phyloP scores from a whole-genome alignment of 37 sponge, comb jelly and placozoan species.

The Lycopodina hypogea region DNA sequence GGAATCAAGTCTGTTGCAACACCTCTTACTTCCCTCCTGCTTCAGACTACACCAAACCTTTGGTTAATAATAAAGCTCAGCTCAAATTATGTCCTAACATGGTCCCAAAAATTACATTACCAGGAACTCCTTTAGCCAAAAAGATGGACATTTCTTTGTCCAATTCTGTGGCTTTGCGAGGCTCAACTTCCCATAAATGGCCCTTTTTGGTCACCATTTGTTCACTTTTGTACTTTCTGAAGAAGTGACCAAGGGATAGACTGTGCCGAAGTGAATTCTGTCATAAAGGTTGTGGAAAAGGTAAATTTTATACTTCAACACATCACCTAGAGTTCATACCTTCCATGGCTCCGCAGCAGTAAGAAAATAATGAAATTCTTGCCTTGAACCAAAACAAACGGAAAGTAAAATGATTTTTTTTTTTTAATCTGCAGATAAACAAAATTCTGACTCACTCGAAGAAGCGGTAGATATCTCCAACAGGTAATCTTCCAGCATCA shows the following conservation, averaged over 20 bases:
- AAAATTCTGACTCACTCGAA: constrained; percentile 11
- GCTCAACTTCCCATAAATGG: constrained; percentile 20
- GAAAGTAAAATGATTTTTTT: not conserved
- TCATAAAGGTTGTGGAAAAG: not conserved
- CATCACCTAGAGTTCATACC: not conserved
- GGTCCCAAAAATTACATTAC: not conserved
- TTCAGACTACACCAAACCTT: too few relatives aligned
- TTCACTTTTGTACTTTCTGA: not conserved
- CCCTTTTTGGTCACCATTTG: constrained; percentile 4
- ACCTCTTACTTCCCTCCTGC: too few relatives aligned
- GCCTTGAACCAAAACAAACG: not conserved
- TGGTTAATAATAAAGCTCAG: too few relatives aligned
- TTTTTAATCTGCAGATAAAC: too few relatives aligned
- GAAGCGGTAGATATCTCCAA: constrained; percentile 26
- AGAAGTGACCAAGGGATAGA: constrained; percentile 23
- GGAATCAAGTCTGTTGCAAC: too few relatives aligned
- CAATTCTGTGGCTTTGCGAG: constrained; percentile 6
- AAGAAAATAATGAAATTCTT: constrained; percentile 1
- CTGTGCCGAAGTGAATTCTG: constrained; percentile 30
- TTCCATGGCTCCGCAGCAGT: constrained; percentile 12
- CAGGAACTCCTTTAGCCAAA: constrained; percentile 6
- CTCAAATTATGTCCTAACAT: too few relatives aligned
- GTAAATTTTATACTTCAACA: not conserved
- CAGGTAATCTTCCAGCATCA: constrained; percentile 12
- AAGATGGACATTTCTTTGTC: constrained; percentile 23